phyloP scores from a whole-genome alignment of 2,797 vertebrate genomes.

The Loris lydekkerianus region DNA sequence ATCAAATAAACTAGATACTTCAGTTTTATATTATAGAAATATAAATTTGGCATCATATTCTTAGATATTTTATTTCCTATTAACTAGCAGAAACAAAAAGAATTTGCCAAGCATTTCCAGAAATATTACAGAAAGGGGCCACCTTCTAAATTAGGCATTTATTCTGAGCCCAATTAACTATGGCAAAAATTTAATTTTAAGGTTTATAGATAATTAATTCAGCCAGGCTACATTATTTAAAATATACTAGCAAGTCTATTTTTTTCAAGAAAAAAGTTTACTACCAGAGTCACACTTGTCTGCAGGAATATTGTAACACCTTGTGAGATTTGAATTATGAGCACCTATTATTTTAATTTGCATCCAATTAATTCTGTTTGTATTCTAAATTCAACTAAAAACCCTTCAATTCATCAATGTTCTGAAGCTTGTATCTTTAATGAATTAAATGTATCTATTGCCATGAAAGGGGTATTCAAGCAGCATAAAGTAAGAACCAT shows the following conservation, averaged over 20 bases:
- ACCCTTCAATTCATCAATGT: conserved; percentile 79
- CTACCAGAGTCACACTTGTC: conserved; percentile 66
- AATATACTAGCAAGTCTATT: conserved; percentile 63
- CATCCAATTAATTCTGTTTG: conserved; percentile 85
- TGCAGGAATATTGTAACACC: conserved; percentile 74
- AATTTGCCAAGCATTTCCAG: conserved; percentile 49
- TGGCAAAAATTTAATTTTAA: conserved; percentile 73
- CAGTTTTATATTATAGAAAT: conserved; percentile 39
- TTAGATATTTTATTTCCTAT: conserved; percentile 50
- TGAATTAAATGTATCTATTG: conserved; percentile 82
- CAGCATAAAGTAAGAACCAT: conserved; percentile 70
- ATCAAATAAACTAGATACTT: conserved; percentile 49
- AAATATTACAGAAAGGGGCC: conserved; percentile 63
- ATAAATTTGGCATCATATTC: background rate
- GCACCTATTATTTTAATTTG: conserved; percentile 82
- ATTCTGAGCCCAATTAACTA: conserved; percentile 76
- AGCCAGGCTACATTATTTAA: conserved; percentile 74
- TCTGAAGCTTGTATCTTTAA: conserved; percentile 77
- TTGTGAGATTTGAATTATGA: conserved; percentile 84
- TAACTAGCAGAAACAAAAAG: conserved; percentile 52
- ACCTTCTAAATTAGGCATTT: conserved; percentile 58
- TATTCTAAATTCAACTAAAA: conserved; percentile 84
- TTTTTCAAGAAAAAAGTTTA: conserved; percentile 71
- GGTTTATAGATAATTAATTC: conserved; percentile 76
- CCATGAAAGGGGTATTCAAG: conserved; percentile 62